Base-by-base conservation (phyloP, 2,888 invertebrate species). In the Thereva nobilitata region DNA sequence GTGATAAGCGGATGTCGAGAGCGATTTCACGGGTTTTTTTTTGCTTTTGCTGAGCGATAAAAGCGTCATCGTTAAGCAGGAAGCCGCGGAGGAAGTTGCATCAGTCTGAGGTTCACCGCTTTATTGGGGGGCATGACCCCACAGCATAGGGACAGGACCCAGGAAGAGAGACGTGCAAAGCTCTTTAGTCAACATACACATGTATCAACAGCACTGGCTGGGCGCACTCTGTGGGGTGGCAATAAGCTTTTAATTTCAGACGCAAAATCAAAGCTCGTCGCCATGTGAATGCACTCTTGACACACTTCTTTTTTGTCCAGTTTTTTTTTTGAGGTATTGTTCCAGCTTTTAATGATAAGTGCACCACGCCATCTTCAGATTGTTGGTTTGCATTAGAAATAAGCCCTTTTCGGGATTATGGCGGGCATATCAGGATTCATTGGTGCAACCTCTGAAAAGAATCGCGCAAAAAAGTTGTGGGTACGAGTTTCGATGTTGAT, bases 241-340 rank as follows among this genome's bases (percentile, higher is more conserved):
- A 41, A 50, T 61, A 9, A 37, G 61, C 50, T 23, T 61, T 50
- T 41, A 50, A 61, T 61, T 50, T 37, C 34, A 40, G 61, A 61
- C 41, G 61, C 50, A 61, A 61, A 61, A 50, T 61, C 61, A 50
- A 61, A 61, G 61, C 23, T 23, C 23, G 23, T 61, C 50, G 23
- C 61, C 61, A 61, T 50, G 61, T 61, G 61, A 61, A 61, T 61
- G 61, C 61, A 61, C 61, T 61, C 61, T 61, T 61, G 61, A 61
- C 61, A 61, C 61, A 61, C 40, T 61, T 61, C 50, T 38, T 41
- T 23, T 47, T 23, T 23, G 23, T 23, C 1, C 23, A 23, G 23
- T 23, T 23, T 23, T 23, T 23, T 23, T 23, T 23, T 23, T 23
- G 23, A 23, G n/a, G 61, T 35, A 61, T 61, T 61, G 61, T 61